A percentile compares a stretch with the other conserved stretches of the same genome.
Conservation (phyloP, 2,113 vertebrate species). For the Bos javanicus region DNA sequence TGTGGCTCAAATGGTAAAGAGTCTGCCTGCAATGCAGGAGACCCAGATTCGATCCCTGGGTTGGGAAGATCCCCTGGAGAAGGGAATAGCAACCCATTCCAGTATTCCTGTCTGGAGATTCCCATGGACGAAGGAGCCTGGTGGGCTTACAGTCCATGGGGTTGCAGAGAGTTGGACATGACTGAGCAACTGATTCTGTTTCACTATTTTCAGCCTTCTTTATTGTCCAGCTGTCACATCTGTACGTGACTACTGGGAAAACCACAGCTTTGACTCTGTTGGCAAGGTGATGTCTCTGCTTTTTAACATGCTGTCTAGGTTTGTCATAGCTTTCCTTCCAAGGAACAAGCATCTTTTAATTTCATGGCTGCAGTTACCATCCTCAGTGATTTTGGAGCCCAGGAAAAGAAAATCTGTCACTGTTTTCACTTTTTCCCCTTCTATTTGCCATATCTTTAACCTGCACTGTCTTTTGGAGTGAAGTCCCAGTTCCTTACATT, state of each 20-base stretch:
- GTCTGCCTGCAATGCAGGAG: background rate
- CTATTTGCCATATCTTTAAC: background rate
- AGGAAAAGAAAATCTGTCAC: background rate
- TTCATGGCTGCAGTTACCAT: background rate
- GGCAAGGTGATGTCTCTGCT: background rate
- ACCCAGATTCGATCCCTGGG: background rate
- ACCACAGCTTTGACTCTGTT: background rate
- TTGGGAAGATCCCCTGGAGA: background rate
- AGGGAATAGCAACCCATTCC: background rate
- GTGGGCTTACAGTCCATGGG: background rate
- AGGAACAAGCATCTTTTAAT: background rate
- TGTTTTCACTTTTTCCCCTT: background rate
- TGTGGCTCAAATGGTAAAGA: background rate
- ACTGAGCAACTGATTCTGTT: background rate
- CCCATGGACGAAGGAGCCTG: background rate
- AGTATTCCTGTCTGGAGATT: background rate
- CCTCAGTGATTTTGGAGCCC: background rate
- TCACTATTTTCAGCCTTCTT: background rate
- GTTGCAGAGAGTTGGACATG: background rate
- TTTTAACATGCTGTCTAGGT: background rate
- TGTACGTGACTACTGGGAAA: background rate
- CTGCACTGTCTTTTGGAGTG: background rate
- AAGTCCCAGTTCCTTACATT: background rate
- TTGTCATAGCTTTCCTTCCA: background rate
- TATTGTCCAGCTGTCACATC: background rate